Evolutionary conservation across 2,888 invertebrate genomes (phyloP).

Genomic region (Iphiclides podalirius): DNA sequence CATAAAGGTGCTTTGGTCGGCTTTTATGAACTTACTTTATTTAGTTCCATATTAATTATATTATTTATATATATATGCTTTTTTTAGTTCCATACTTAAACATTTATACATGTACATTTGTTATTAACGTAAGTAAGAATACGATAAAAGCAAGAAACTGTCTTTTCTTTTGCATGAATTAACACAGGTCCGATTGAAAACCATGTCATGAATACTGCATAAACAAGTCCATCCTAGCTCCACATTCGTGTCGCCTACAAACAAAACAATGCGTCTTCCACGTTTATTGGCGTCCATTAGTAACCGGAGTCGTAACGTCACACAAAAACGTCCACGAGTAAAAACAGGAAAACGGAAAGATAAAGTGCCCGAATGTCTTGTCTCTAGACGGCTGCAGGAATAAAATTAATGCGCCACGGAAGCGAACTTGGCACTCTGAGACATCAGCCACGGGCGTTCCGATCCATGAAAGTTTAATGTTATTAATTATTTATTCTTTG

Average conservation of each 20-base stretch:
- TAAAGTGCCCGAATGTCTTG: slow-evolving; percentile 24
- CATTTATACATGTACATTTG: too few species aligned
- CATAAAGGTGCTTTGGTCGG: too few species aligned
- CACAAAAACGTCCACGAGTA: slow-evolving; percentile 23
- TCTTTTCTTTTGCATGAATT: too few species aligned
- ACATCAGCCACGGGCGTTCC: slow-evolving; percentile 9
- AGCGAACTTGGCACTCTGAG: slow-evolving; percentile 23
- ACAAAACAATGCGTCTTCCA: slow-evolving; percentile 13
- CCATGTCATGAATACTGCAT: too few species aligned
- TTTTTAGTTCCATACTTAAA: too few species aligned
- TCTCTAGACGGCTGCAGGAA: slow-evolving; percentile 16
- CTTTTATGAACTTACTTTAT: too few species aligned
- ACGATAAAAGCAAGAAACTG: too few species aligned
- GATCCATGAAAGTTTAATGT: slow-evolving; percentile 22
- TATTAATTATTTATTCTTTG: slow-evolving; percentile 21
- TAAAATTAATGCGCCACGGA: slow-evolving; percentile 23
- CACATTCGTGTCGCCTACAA: slow-evolving; percentile 4
- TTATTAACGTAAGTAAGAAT: too few species aligned
- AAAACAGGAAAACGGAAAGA: slow-evolving; percentile 26
- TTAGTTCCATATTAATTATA: too few species aligned
- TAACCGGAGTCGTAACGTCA: slow-evolving; percentile 23
- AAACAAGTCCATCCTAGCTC: not conserved
- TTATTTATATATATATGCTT: too few species aligned
- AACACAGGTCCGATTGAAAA: too few species aligned
- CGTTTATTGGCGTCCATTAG: slow-evolving; percentile 24